Base-by-base conservation (phyloP, 2,797 vertebrate genomes). In the Petrocephalus schoutedeni region DNA sequence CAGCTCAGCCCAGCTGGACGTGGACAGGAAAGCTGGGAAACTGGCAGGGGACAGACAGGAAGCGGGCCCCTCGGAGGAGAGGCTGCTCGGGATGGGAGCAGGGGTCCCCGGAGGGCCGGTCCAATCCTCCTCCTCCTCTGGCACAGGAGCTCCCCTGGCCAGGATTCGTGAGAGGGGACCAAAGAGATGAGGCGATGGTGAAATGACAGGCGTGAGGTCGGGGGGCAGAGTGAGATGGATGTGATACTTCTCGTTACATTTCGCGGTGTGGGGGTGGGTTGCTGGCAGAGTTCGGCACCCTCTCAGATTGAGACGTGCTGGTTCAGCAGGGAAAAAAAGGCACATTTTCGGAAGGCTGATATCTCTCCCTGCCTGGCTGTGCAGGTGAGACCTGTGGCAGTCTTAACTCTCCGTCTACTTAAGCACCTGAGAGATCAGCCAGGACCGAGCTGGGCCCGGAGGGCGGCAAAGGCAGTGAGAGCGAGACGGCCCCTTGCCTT, bases 121-220 rank as follows among this genome's bases (percentile, higher is more conserved):
- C 96, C 95, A 95, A 92, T 97, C 95, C 97, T 96, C 96, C 92
- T 94, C 92, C 95, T 96, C 95, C 90, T 93, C 95, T 95, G 96
- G 95, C 90, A 95, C 93, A 94, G 95, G 94, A 92, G 93, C 89
- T 94, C 94, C 93, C 89, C 94, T 93, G 94, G 94, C 95, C 96
- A 94, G 94, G 95, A 96, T 94, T 57, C 91, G n/a, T 90, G 93
- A 93, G 92, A 95, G 95, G 92, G 95, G 95, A 96, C 95, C 95
- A 94, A 96, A 95, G 96, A 94, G 96, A 3, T 77, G 71, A 96
- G 95, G 92, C 95, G 93, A 95, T 95, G 95, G 96, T 96, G 95
- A 95, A 94, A 95, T 95, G 95, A 93, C 94, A 95, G 94, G 95
- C 94, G 95, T 90, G 92, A 49, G 41, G 45, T 45, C 16, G 3